Evolutionary conservation across 1,140 invertebrate genomes (phyloP).

Genomic region (Scaptomyza pallida): DNA sequence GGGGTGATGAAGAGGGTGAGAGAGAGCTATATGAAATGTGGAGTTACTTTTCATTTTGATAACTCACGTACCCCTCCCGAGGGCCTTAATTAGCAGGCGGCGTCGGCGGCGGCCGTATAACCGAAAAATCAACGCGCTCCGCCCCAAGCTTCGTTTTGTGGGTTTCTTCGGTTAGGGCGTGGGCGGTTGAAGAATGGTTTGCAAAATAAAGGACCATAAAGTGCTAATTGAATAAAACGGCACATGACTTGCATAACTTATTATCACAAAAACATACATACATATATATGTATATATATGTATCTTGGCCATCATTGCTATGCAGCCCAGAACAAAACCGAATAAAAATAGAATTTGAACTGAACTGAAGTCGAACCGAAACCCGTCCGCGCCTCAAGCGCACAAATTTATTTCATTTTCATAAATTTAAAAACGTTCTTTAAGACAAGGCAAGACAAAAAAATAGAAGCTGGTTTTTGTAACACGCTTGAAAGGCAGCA

Average conservation of each 20-base stretch:
- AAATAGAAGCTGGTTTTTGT: too few relatives aligned
- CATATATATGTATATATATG: constrained; percentile 39
- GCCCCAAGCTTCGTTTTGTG: constrained; percentile 39
- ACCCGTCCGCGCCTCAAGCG: constrained; percentile 64
- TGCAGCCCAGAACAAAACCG: constrained; percentile 40
- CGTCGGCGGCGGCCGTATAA: constrained; percentile 78
- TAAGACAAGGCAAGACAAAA: constrained; percentile 52
- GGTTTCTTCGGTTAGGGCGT: neutral
- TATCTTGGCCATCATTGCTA: constrained; percentile 50
- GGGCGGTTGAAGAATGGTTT: constrained; percentile 22
- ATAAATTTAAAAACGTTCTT: constrained; percentile 78
- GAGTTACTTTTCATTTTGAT: constrained; percentile 81
- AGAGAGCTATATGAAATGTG: constrained; percentile 61
- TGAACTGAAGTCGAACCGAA: constrained; percentile 22
- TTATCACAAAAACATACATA: constrained; percentile 66
- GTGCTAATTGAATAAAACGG: constrained; percentile 82
- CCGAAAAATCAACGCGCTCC: constrained; percentile 82
- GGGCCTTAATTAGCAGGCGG: constrained; percentile 78
- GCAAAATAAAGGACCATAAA: constrained; percentile 81
- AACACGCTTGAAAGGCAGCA: constrained; percentile 8
- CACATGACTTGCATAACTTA: constrained; percentile 82
- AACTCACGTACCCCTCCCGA: constrained; percentile 71
- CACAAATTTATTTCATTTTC: constrained; percentile 70
- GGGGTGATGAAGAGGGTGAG: constrained; percentile 21
- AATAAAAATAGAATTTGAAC: constrained; percentile 36